Base-by-base conservation (phyloP, 2,113 vertebrate genomes). In the Strix aluco region DNA sequence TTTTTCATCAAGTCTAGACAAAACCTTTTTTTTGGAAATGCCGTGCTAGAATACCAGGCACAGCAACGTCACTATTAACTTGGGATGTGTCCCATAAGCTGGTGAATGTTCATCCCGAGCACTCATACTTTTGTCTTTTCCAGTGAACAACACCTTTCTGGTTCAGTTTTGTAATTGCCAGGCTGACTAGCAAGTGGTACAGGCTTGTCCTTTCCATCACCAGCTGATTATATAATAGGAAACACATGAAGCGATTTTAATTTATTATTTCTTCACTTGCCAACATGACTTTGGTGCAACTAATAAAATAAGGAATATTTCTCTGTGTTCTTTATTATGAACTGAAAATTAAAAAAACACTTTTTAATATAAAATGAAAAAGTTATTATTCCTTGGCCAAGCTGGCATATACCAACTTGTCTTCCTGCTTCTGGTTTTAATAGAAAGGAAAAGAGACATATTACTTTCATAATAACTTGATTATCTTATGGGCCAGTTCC, bases 241-340 rank as follows among this genome's bases (percentile, higher is more conserved):
- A 98, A 94, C 95, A 97, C 71, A 95, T 96, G 96, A 95, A 91
- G 71, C 10, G 22, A 93, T 96, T 97, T 97, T 75, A 94, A 72
- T 95, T 97, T 96, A 94, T 96, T 98, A 91, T 93, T 95, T 97
- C 91, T 97, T 97, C 83, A 81, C 85, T 97, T 98, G 97, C 97
- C 98, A 98, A 62, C 63, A 86, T 83, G 87, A 93, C 96, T 97
- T 96, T 86, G 89, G 88, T 96, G 67, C 86, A 97, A 91, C 95
- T 97, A 98, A 97, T 97, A 97, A 98, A 97, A 86, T 88, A 96
- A 96, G 86, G 82, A 97, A 93, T 96, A 97, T 94, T 98, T 90
- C 63, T 92, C 44, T 90, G 32, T 95, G 92, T 66, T 94, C 65
- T 89, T 96, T 97, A 97, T 92, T 94, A 91, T 91, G 88, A 97